Percentiles rank a stretch among this genome's conserved stretches.
These are phyloP conservation scores for Cepaea hortensis DNA, from an alignment of 2,888 invertebrate species.

Conservation along the genomic window DNA sequence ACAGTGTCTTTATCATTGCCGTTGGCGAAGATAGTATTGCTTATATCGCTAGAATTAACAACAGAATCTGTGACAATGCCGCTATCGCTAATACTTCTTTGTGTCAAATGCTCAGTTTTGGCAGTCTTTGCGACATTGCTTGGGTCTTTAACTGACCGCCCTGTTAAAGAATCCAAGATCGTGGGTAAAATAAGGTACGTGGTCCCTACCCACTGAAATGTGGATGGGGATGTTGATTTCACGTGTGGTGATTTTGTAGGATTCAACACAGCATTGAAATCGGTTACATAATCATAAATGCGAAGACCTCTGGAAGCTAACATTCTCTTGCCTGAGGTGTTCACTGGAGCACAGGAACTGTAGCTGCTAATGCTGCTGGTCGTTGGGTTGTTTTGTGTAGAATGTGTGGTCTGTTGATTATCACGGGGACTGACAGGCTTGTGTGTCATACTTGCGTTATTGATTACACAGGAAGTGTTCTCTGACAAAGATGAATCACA, in stretches of 20 bases:
- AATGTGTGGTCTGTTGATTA: no score
- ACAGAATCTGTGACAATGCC: not conserved
- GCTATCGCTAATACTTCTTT: constrained; percentile 43
- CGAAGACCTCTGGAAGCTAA: constrained; percentile 44
- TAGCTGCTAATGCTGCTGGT: not conserved
- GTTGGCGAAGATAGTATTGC: not conserved
- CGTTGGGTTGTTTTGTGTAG: not conserved
- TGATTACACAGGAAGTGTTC: no score
- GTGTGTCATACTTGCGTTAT: no score
- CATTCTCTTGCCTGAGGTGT: constrained; percentile 19
- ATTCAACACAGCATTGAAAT: constrained; percentile 19
- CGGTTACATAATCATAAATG: constrained; percentile 34
- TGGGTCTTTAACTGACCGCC: not conserved
- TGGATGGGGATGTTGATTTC: constrained; percentile 22
- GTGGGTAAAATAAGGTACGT: constrained; percentile 44
- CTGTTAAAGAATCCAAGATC: constrained; percentile 30
- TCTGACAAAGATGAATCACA: no score
- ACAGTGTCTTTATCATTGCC: not conserved
- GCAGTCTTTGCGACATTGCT: not conserved
- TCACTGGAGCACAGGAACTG: not conserved
- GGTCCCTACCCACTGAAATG: constrained; percentile 41
- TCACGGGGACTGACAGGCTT: no score
- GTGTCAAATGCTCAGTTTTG: not conserved
- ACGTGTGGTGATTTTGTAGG: constrained; percentile 8
- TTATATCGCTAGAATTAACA: not conserved